These are phyloP conservation scores for Argynnis bischoffii DNA, from an alignment of 2,888 invertebrate genomes.

Conservation along the genomic window DNA sequence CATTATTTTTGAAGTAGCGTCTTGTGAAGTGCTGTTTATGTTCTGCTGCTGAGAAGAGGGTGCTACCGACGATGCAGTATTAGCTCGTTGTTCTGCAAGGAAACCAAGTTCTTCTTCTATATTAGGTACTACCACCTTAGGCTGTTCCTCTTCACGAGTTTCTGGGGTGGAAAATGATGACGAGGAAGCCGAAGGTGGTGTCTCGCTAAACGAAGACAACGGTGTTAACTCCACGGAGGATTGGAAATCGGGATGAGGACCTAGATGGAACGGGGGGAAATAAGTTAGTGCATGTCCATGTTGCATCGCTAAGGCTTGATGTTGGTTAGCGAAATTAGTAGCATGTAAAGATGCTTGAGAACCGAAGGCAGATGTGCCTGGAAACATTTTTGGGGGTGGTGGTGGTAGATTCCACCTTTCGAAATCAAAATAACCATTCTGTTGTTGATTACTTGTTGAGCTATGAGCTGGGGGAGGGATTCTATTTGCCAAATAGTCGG, in stretches of 20 bases:
- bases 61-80: slow-evolving; percentile 78
- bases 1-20: slow-evolving; percentile 76
- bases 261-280: slow-evolving; percentile 88
- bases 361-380: slow-evolving; percentile 81
- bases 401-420: slow-evolving; percentile 90
- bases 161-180: slow-evolving; percentile 81
- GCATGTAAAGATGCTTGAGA: slow-evolving; percentile 82
- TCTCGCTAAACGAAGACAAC: slow-evolving; percentile 81
- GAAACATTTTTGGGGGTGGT: slow-evolving; percentile 86
- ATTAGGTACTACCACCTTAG: slow-evolving; percentile 93
- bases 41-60: slow-evolving; percentile 78
- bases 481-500: slow-evolving; percentile 81
- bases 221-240: slow-evolving; percentile 85
- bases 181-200: slow-evolving; percentile 82
- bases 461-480: slow-evolving; percentile 89
- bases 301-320: slow-evolving; percentile 85
- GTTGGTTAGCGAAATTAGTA: slow-evolving; percentile 83
- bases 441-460: slow-evolving; percentile 81
- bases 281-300: slow-evolving; percentile 89
- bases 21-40: slow-evolving; percentile 75
- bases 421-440: slow-evolving; percentile 90
- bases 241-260: slow-evolving; percentile 86
- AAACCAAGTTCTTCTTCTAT: slow-evolving; percentile 94
- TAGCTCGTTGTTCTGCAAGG: slow-evolving; percentile 84
- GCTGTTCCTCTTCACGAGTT: slow-evolving; percentile 86